These are phyloP conservation scores for Columba janthina DNA, from an alignment of 2,113 vertebrate species.

Conservation along the genomic window DNA sequence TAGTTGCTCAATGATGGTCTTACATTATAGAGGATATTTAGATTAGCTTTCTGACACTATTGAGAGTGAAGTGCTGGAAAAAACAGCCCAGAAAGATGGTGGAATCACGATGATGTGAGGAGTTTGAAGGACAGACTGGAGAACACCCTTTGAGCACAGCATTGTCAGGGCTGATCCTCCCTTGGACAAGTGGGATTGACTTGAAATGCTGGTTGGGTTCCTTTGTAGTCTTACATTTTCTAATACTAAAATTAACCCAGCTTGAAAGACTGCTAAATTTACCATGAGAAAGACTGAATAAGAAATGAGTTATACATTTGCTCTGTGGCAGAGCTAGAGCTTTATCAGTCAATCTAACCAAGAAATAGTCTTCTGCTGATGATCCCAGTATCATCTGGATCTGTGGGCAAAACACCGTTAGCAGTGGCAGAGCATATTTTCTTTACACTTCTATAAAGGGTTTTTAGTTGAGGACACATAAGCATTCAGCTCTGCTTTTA, in stretches of 20 bases:
- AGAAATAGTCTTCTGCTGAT: background rate
- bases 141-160: background rate
- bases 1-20: background rate
- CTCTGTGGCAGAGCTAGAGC: background rate
- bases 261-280: constrained; percentile 3
- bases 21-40: background rate
- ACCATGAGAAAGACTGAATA: background rate
- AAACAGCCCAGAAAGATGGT: background rate
- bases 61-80: background rate
- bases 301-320: background rate
- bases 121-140: background rate
- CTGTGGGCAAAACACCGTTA: background rate
- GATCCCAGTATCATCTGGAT: background rate
- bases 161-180: background rate
- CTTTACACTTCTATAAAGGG: background rate
- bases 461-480: background rate
- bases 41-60: background rate
- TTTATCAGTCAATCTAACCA: background rate
- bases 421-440: background rate
- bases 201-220: background rate
- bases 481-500: background rate
- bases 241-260: background rate
- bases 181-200: background rate
- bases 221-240: background rate
- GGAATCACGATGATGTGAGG: background rate